Base-by-base conservation (phyloP, 2,888 invertebrate species). In the Fragum sueziense region DNA sequence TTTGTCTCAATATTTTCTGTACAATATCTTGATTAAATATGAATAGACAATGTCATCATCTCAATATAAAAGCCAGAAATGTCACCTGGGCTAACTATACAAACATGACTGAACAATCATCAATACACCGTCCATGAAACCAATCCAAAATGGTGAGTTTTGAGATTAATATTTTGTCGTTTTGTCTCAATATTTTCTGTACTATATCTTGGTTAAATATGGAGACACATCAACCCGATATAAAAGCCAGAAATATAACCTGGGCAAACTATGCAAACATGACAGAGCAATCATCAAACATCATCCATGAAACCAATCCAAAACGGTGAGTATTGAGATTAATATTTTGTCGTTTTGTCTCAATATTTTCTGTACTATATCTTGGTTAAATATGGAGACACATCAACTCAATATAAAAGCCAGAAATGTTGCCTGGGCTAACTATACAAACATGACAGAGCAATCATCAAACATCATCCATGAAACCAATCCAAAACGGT, bases 61-160 rank as follows among this genome's bases (percentile, higher is more conserved):
- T 87, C 17, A 67, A 71, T 3, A 41, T 86, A 52, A 80, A 84
- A 47, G 87, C 87, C 57, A 81, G 76, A 47, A 88, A 87, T 61
- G 54, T 88, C 11, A 87, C 88, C 14, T 88, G 87, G 87, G 75
- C 78, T 14, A 79, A 82, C 14, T 86, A 85, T 80, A 87, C 88
- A n/a, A n/a, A n/a, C n/a, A n/a, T n/a, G n/a, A n/a, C n/a, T n/a
- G n/a, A n/a, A n/a, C n/a, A n/a, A n/a, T n/a, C n/a, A n/a, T n/a
- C n/a, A n/a, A n/a, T n/a, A n/a, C n/a, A n/a, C n/a, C n/a, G n/a
- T n/a, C n/a, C n/a, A n/a, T n/a, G n/a, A n/a, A n/a, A n/a, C n/a
- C n/a, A n/a, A n/a, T n/a, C n/a, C n/a, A n/a, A n/a, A n/a, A n/a
- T n/a, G n/a, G n/a, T n/a, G n/a, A n/a, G n/a, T n/a, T n/a, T n/a